A percentile compares a stretch with the other conserved stretches of the same genome.
Conservation (phyloP, 2,797 vertebrate species). For the Leuciscus waleckii region DNA sequence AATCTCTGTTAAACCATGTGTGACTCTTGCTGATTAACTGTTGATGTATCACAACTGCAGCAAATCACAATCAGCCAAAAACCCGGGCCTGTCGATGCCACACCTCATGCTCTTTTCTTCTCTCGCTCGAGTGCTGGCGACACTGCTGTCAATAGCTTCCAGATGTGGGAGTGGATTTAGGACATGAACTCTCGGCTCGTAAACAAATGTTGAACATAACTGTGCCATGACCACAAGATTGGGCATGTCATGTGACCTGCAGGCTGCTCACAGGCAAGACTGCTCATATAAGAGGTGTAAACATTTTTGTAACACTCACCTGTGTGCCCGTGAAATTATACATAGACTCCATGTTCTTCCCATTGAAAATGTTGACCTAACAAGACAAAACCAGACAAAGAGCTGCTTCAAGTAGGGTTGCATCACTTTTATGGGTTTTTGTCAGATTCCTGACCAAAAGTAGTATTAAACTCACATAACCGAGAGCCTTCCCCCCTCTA, state of each 20-base stretch:
- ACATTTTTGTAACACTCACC: constrained; percentile 72
- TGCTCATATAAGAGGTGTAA: neutral
- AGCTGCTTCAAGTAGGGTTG: neutral
- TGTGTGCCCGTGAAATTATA: constrained; percentile 94
- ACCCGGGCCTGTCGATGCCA: neutral
- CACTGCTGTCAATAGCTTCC: constrained; percentile 52
- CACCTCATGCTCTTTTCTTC: constrained; percentile 3
- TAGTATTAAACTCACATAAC: constrained; percentile 84
- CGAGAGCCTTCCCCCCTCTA: constrained; percentile 90
- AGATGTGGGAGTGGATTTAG: constrained; percentile 57
- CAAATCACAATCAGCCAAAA: constrained; percentile 24
- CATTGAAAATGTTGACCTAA: constrained; percentile 94
- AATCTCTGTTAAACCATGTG: neutral
- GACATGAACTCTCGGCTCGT: constrained; percentile 56
- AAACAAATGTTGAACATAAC: constrained; percentile 52
- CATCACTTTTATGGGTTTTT: constrained; percentile 15
- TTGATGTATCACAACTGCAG: constrained; percentile 34
- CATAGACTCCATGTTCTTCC: constrained; percentile 89
- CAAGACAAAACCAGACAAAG: constrained; percentile 52
- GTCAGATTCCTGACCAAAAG: constrained; percentile 24
- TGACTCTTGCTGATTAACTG: constrained; percentile 10
- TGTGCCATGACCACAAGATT: constrained; percentile 36
- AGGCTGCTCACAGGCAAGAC: neutral
- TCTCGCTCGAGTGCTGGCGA: neutral
- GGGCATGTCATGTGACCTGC: constrained; percentile 3